Percentiles rank a stretch among this genome's conserved stretches.
phyloP scores from a whole-genome alignment of 2,797 vertebrate species.

The Paguma larvata region DNA sequence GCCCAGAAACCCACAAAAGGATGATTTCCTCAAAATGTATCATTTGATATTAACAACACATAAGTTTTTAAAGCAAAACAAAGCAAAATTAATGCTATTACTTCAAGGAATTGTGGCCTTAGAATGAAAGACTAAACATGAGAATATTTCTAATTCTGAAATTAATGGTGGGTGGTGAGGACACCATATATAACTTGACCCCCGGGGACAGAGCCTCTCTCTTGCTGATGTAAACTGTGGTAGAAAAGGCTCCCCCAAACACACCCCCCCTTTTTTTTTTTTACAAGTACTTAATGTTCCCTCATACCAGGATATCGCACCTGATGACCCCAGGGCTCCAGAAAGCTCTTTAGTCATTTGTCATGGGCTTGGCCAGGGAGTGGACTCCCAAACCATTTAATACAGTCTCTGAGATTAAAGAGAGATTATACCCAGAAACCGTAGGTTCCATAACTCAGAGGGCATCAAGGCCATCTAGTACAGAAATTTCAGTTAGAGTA shows the following conservation, averaged over 20 bases:
- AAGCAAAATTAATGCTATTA: slow-evolving; percentile 27
- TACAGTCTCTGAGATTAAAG: not conserved
- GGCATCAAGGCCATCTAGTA: not conserved
- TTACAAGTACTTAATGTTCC: not conserved
- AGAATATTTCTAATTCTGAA: not conserved
- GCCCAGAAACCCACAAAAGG: not conserved
- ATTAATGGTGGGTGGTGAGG: not conserved
- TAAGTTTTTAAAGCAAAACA: not conserved
- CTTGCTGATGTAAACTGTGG: not conserved
- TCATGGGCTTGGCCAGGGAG: not conserved
- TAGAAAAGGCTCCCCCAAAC: not conserved
- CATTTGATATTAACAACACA: not conserved
- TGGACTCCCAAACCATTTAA: not conserved
- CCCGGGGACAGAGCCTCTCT: not conserved
- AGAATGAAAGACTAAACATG: slow-evolving; percentile 46
- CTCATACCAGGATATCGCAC: not conserved
- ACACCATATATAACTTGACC: not conserved
- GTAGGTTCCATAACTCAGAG: not conserved
- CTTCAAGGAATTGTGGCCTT: slow-evolving; percentile 43
- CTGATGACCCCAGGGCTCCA: not conserved
- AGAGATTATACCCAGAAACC: not conserved
- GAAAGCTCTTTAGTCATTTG: not conserved
- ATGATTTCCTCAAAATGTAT: not conserved
- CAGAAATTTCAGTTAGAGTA: slow-evolving; percentile 4
- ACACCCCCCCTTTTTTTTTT: not conserved